Conservation (phyloP, 2,113 vertebrate species). For the Probosciger aterrimus region DNA sequence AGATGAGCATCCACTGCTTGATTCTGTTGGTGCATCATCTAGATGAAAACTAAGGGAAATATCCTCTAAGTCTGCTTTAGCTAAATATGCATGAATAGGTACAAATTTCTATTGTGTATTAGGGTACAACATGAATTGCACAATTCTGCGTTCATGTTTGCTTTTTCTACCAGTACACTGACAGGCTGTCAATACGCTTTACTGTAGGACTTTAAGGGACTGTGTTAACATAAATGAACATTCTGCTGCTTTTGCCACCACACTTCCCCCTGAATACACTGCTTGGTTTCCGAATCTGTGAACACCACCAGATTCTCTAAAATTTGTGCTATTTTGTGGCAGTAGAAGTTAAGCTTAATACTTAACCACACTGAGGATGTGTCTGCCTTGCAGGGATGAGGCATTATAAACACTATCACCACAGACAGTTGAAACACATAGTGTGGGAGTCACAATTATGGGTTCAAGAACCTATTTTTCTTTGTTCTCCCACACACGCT, state of each 20-base stretch:
- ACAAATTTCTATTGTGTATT: background rate
- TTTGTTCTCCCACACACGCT: constrained; percentile 67
- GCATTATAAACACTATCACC: constrained; percentile 59
- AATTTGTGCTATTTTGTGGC: constrained; percentile 2
- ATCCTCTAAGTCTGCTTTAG: background rate
- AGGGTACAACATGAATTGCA: background rate
- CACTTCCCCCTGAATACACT: background rate
- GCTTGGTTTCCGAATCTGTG: background rate
- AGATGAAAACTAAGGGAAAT: constrained; percentile 8
- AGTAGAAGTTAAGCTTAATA: constrained; percentile 13
- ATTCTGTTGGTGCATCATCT: background rate
- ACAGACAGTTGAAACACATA: constrained; percentile 72
- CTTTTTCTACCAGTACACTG: background rate
- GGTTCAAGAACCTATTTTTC: constrained; percentile 73
- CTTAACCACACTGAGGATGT: background rate
- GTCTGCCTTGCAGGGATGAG: constrained; percentile 45
- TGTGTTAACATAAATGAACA: background rate
- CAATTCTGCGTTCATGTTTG: background rate
- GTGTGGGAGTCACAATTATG: constrained; percentile 75
- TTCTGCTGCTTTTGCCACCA: background rate
- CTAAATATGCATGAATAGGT: background rate
- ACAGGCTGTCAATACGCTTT: background rate
- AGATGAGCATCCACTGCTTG: background rate
- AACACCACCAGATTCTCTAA: background rate
- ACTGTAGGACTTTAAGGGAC: background rate